Evolutionary conservation across 2,113 vertebrate species (phyloP).

Genomic region (Hippopotamus amphibius): DNA sequence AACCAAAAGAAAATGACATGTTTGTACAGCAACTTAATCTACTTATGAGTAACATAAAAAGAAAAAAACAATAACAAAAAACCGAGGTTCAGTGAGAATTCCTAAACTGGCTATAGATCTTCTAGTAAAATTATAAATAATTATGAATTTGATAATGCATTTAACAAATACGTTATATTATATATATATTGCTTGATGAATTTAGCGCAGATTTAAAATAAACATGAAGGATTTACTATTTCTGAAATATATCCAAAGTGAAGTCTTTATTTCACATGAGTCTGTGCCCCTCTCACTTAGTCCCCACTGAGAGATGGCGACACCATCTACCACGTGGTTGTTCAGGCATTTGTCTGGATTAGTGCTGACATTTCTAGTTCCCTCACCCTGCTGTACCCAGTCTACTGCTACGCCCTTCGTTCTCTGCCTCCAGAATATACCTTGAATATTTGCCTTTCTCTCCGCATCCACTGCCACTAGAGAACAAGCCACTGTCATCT

Average conservation of each 20-base stretch:
- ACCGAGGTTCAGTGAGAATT: neutral
- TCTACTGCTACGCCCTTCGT: neutral
- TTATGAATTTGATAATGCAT: neutral
- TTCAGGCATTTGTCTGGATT: neutral
- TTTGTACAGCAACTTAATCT: constrained; percentile 9
- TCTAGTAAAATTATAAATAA: constrained; percentile 5
- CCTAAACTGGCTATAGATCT: neutral
- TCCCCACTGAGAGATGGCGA: neutral
- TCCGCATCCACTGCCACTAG: neutral
- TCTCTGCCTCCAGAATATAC: neutral
- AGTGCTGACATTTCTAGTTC: neutral
- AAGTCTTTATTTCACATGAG: neutral
- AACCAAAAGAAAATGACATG: constrained; percentile 45
- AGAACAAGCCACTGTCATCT: neutral
- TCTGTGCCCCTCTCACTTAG: neutral
- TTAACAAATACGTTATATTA: neutral
- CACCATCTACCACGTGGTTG: neutral
- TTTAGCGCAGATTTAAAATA: neutral
- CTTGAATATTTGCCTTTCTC: neutral
- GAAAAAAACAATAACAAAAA: neutral
- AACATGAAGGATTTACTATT: neutral
- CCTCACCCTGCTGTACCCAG: neutral
- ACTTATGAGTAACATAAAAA: neutral
- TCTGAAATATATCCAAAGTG: neutral
- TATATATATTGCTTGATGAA: neutral